Conservation (phyloP, 1,140 invertebrate genomes). For the Meloidogyne chitwoodi region DNA sequence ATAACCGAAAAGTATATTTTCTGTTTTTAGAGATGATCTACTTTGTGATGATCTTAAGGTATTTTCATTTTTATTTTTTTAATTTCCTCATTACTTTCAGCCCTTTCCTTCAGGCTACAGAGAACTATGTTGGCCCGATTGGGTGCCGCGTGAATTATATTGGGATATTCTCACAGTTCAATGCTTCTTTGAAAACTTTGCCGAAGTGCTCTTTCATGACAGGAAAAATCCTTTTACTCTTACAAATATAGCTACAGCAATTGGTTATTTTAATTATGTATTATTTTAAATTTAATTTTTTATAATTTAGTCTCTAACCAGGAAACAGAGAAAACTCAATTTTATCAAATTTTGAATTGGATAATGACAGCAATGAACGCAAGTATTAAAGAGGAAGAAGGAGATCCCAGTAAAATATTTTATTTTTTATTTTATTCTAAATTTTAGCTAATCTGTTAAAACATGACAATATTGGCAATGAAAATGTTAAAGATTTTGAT, state of each 20-base stretch:
- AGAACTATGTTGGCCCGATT: conserved; percentile 19
- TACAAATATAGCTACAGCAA: conserved; percentile 19
- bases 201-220: conserved; percentile 10
- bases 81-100: not conserved
- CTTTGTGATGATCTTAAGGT: conserved; percentile 37
- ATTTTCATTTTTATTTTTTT: not conserved
- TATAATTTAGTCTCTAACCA: not conserved
- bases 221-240: conserved; percentile 20
- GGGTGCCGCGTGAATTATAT: conserved; percentile 23
- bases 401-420: conserved; percentile 14
- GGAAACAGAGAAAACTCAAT: not conserved
- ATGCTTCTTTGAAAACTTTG: conserved; percentile 25
- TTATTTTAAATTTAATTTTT: not conserved
- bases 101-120: conserved; percentile 24
- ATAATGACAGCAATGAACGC: conserved; percentile 4
- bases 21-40: conserved; percentile 21
- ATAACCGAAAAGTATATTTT: not conserved
- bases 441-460: conserved; percentile 34
- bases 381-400: conserved; percentile 22
- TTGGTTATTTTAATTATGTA: conserved; percentile 1
- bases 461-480: conserved; percentile 28
- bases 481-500: conserved; percentile 26
- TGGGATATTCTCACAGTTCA: conserved; percentile 22
- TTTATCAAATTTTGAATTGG: conserved; percentile 6
- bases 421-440: not conserved